Evolutionary conservation across 37 sponge, comb jelly and placozoan species (phyloP).

Genomic region (Beroe forskalii): DNA sequence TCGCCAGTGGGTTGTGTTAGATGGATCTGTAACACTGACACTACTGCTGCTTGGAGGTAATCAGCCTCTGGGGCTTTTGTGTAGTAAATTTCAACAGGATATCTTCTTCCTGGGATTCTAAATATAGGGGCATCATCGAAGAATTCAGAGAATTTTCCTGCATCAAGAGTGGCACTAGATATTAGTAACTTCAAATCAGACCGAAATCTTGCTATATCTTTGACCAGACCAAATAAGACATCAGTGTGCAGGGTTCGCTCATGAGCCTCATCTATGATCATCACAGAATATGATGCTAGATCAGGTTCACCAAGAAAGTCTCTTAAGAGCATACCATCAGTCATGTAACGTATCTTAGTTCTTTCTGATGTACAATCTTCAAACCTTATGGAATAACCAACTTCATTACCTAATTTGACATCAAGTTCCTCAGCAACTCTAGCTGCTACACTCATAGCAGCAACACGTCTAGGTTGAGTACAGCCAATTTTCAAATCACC

Average conservation of each 20-base stretch:
- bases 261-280: conserved; percentile 99
- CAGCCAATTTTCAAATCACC: conserved; percentile 88
- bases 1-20: conserved; percentile 94
- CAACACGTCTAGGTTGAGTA: conserved; percentile 97
- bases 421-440: conserved; percentile 94
- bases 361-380: conserved; percentile 99
- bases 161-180: conserved; percentile 97
- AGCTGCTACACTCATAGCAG: conserved; percentile 99
- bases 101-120: conserved; percentile 96
- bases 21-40: conserved; percentile 96
- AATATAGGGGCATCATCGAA: conserved; percentile 99
- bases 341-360: conserved; percentile 91
- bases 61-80: conserved; percentile 99
- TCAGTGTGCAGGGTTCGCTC: conserved; percentile 98
- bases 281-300: conserved; percentile 72
- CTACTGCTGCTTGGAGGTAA: conserved; percentile 93
- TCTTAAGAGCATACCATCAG: conserved; percentile 99
- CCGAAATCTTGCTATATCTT: conserved; percentile 93
- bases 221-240: conserved; percentile 96
- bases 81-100: conserved; percentile 97
- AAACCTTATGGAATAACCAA: conserved; percentile 97
- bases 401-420: conserved; percentile 95
- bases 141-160: conserved; percentile 96
- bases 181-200: conserved; percentile 95
- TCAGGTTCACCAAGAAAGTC: conserved; percentile 99